phyloP scores from a whole-genome alignment of 2,113 vertebrate genomes.

The Camelus dromedarius region DNA sequence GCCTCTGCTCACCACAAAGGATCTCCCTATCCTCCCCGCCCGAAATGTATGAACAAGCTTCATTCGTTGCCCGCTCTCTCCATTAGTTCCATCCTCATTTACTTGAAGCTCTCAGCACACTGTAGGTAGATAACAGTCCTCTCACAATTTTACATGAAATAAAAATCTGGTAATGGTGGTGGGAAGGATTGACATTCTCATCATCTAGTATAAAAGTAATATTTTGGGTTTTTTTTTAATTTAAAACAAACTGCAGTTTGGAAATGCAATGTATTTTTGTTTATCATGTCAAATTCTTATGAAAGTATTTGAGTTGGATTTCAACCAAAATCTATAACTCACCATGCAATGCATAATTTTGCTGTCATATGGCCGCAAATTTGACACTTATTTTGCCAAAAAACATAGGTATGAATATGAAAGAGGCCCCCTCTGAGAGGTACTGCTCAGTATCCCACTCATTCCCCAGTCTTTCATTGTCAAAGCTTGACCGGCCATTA shows the following conservation, averaged over 20 bases:
- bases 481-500: conserved; percentile 51
- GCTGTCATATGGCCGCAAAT: conserved; percentile 83
- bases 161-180: conserved; percentile 4
- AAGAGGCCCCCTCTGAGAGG: conserved; percentile 74
- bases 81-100: not conserved
- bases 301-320: conserved; percentile 71
- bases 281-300: conserved; percentile 77
- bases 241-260: conserved; percentile 69
- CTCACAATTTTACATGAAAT: not conserved
- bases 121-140: not conserved
- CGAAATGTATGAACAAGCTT: not conserved
- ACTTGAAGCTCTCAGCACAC: not conserved
- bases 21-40: not conserved
- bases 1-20: not conserved
- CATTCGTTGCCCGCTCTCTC: not conserved
- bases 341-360: conserved; percentile 77
- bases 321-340: conserved; percentile 63
- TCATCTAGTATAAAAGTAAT: not conserved
- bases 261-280: conserved; percentile 74
- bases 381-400: conserved; percentile 83
- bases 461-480: conserved; percentile 55
- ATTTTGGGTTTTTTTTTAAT: conserved; percentile 37
- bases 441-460: conserved; percentile 70
- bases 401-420: conserved; percentile 82
- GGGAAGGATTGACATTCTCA: conserved; percentile 21